Base-by-base conservation (phyloP, 2,888 invertebrate genomes). In the Tenthredo amoena region DNA sequence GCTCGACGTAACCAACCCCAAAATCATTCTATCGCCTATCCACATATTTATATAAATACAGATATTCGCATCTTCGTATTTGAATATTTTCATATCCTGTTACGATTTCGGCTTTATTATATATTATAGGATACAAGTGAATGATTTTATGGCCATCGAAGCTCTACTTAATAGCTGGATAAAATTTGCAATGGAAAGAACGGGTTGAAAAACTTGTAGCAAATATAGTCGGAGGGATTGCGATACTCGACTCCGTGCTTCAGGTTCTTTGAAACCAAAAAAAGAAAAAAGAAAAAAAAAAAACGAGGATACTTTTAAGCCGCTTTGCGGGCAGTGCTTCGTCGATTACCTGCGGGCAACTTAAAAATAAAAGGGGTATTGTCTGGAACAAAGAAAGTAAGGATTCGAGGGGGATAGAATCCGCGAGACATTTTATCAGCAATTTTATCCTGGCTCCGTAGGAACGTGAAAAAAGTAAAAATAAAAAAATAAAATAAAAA, bases 281-380 rank as follows among this genome's bases (percentile, higher is more conserved):
- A 6, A 62, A 62, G 7, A n/a, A 21, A 62, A 7, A 18, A 34
- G 31, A 34, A 31, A 31, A 5, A 1, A 72, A 40, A 43, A 37
- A 77, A 50, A 55, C 55, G 77, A 77, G 31, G 31, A 62, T 62
- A 81, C 62, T 81, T 62, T 58, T 40, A 40, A 58, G 62, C 81
- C 58, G 81, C 81, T 81, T 81, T 40, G 40, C 58, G 81, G 50
- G 62, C 40, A 81, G 58, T 40, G 26, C 62, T 62, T 40, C n/a
- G 81, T 50, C 77, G 77, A 77, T 77, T 77, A 77, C 55, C 62
- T 40, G 81, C 81, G 62, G 62, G 81, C 21, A 81, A 62, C 58
- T 81, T 62, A 81, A 81, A 62, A 81, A 40, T 81, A 37, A 81
- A 81, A 50, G 81, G 77, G 81, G 81, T 81, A 62, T 81, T 81